Base-by-base conservation (phyloP, 2,113 vertebrate genomes). In the Rhagologus leucostigma region DNA sequence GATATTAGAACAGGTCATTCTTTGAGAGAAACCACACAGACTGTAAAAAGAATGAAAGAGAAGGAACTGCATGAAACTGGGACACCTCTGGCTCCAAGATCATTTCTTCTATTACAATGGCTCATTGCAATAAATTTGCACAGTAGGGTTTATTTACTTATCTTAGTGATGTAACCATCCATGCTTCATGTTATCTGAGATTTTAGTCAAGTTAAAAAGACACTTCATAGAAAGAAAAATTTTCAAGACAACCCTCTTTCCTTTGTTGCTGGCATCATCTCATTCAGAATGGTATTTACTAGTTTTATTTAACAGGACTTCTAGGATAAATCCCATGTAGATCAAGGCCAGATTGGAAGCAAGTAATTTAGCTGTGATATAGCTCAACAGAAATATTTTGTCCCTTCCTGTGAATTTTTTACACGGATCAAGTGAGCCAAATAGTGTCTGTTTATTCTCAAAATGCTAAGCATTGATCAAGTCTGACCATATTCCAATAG, bases 1-100 rank as follows among this genome's bases (percentile, higher is more conserved):
- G 65, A 84, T 95, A 88, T 87, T 79, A 90, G 85, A 82, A 94
- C 76, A 84, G 86, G 88, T 91, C 93, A 86, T 97, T 98, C 95
- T 71, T 92, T 96, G 83, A 96, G 49, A 89, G 47, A 96, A 97
- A 90, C 55, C 73, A 93, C 70, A 77, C 33, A 77, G 80, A 64
- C 67, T 16, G 0, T 93, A 86, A 30, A 94, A 80, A 90, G 80
- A 97, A 92, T 16, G 26, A 47, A 93, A 77, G 32, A 71, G 68
- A 37, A 84, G 50, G 49, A 95, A 53, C 41, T 84, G 41, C 52
- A 57, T 78, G 77, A 87, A 81, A 96, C 50, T 50, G 26, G 81
- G 65, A 59, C 82, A 83, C 73, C 84, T 96, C 55, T 77, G 86
- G 57, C 89, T 96, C 41, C 93, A 74, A 97, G 75, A 59, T 78